Base-by-base conservation (phyloP, 2,113 vertebrate species). In the Clarias gariepinus region DNA sequence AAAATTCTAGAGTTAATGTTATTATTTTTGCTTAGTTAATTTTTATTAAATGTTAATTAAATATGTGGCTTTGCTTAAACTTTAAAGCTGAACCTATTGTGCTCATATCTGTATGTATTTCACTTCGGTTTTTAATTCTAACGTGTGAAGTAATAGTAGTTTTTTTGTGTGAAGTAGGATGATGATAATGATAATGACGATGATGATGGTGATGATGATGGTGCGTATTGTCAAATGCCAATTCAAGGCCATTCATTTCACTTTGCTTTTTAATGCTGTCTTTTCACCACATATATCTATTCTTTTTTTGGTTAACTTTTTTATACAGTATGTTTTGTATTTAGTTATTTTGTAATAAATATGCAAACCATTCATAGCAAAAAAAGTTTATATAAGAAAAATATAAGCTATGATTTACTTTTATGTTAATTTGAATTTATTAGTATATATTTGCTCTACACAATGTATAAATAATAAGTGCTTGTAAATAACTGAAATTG, bases 61-160 rank as follows among this genome's bases (percentile, higher is more conserved):
- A 55, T 71, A 53, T 33, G 53, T 80, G 55, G 73, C 82, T 61
- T 84, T 73, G 25, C 33, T 82, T 33, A 33, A 89, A 79, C 63
- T 79, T 80, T 87, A 64, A 85, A 85, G 82, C 53, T 47, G 47
- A 82, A 89, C 58, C 80, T 74, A 52, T 77, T 81, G 63, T 87
- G 79, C 76, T 85, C n/a, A 84, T 87, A 80, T 89, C 74, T 86
- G 74, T 85, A 63, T 85, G 4, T 82, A 64, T 57, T 86, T 16
- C 73, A 5, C 55, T 85, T 73, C 33, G 19, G 25, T 71, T 74
- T 33, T 58, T 57, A 19, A n/a, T 86, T 52, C 4, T 28, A 33
- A 60, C n/a, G 25, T 88, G 78, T 80, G 11, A 81, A 52, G n/a
- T 58, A 36, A 36, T 41, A 81, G 78, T 61, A 61, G 30, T 13